phyloP scores from a whole-genome alignment of 2,888 invertebrate genomes.

The Podabrus alpinus region DNA sequence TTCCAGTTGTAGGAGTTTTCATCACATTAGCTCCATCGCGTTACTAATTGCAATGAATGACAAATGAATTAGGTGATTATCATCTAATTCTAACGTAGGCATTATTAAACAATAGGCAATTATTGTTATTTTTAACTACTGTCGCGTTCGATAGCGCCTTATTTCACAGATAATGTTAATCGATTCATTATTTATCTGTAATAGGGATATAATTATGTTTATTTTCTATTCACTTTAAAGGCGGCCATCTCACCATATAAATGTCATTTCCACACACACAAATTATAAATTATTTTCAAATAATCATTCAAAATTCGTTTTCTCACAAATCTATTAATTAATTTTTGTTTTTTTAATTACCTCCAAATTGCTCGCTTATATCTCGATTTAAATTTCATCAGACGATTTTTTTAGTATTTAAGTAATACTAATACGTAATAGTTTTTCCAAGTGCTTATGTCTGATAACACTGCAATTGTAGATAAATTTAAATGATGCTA shows the following conservation, averaged over 20 bases:
- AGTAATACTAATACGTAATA: background rate
- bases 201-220: slow-evolving; percentile 14
- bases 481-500: background rate
- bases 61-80: slow-evolving; percentile 26
- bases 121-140: slow-evolving; percentile 18
- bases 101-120: slow-evolving; percentile 22
- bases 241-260: background rate
- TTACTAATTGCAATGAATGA: slow-evolving; percentile 26
- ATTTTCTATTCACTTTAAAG: background rate
- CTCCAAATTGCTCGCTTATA: background rate
- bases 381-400: background rate
- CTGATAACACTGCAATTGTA: background rate
- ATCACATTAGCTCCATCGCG: slow-evolving; percentile 21
- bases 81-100: slow-evolving; percentile 19
- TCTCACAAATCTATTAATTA: background rate
- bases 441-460: background rate
- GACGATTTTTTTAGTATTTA: background rate
- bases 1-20: slow-evolving; percentile 22
- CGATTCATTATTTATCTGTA: slow-evolving; percentile 18
- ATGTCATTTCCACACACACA: background rate
- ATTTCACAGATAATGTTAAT: slow-evolving; percentile 15
- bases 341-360: background rate
- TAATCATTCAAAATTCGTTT: background rate
- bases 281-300: background rate
- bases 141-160: slow-evolving; percentile 5